Percentiles rank a stretch among this genome's conserved stretches.
Conservation (phyloP, 2,113 vertebrate species). For the Muntiacus muntjak region DNA sequence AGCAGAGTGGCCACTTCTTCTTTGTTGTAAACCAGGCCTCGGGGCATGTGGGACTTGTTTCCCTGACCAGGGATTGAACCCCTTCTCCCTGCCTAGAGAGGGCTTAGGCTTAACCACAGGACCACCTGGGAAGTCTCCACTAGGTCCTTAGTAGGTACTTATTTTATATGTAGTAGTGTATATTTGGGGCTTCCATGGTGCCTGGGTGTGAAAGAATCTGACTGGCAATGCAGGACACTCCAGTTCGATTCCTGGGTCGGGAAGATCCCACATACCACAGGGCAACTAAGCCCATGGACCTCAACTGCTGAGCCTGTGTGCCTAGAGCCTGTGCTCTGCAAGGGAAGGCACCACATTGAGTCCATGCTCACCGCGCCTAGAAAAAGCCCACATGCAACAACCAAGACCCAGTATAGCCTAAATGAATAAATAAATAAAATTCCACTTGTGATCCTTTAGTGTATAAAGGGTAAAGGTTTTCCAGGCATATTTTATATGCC, state of each 20-base stretch:
- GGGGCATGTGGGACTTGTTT: background rate
- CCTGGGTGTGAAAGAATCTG: background rate
- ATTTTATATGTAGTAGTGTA: background rate
- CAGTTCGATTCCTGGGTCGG: accelerated
- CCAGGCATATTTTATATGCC: background rate
- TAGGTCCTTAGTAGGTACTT: background rate
- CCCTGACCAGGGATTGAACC: background rate
- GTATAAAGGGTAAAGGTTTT: background rate
- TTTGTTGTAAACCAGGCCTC: background rate
- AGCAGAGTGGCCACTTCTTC: background rate
- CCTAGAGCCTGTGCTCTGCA: background rate
- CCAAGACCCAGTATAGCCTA: background rate
- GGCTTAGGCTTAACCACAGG: background rate
- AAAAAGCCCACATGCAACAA: background rate
- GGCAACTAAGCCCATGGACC: background rate
- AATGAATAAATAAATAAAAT: background rate
- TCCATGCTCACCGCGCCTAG: accelerated
- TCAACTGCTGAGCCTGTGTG: background rate
- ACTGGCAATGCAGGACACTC: background rate
- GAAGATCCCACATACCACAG: background rate
- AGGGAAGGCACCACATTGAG: background rate
- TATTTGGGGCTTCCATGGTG: background rate
- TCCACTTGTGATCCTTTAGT: background rate
- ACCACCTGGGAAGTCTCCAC: background rate
- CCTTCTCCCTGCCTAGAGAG: background rate